These are phyloP conservation scores for Caenorhabditis doughertyi DNA, from an alignment of 2,888 invertebrate genomes.

Conservation along the genomic window DNA sequence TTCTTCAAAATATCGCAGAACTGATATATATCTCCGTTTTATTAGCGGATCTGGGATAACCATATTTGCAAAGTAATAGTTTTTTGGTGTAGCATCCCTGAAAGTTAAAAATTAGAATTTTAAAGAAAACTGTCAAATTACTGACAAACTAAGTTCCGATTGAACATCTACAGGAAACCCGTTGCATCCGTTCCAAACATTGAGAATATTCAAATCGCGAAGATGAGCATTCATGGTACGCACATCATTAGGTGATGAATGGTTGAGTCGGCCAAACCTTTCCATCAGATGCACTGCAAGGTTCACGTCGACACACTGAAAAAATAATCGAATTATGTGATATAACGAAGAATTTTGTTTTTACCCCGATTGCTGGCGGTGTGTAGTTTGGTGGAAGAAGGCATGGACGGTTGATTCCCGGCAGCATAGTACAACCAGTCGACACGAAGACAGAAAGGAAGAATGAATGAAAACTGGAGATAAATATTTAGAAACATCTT, in stretches of 20 bases:
- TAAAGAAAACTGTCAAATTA: background rate
- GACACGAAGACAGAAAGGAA: background rate
- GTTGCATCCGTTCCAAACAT: constrained; percentile 1
- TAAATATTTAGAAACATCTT: too few relatives aligned
- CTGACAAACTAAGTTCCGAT: constrained; percentile 23
- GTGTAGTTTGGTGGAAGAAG: background rate
- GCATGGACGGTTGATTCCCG: background rate
- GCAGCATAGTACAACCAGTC: constrained; percentile 4
- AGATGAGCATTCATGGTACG: background rate
- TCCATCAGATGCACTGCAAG: background rate
- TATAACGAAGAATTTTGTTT: background rate
- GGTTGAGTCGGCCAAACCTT: background rate
- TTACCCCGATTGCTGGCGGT: constrained; percentile 1
- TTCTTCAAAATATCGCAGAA: constrained; percentile 3
- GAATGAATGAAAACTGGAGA: too few relatives aligned
- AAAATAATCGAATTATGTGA: background rate
- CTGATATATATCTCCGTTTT: background rate
- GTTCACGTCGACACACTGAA: constrained; percentile 10
- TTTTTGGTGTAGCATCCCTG: constrained; percentile 17
- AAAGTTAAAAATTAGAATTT: background rate
- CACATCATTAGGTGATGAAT: background rate
- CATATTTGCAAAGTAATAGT: background rate
- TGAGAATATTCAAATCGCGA: background rate
- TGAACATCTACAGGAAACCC: background rate
- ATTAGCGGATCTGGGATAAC: background rate